phyloP scores from a whole-genome alignment of 1,140 invertebrate species.

The Riptortus pedestris region DNA sequence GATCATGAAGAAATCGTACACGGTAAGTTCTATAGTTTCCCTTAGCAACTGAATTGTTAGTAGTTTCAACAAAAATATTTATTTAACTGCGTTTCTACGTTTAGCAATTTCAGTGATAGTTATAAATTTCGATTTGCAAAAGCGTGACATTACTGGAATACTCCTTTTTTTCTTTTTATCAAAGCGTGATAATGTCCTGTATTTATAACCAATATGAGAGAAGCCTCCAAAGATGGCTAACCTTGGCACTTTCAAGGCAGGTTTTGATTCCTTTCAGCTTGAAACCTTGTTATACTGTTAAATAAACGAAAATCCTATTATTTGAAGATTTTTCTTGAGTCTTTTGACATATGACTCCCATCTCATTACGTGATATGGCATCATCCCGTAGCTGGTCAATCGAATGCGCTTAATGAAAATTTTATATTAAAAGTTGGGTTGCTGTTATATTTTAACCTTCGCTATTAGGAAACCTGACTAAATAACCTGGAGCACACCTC shows the following conservation, averaged over 20 bases:
- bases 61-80: background rate
- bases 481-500: background rate
- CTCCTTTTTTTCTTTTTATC: conserved; percentile 4
- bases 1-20: conserved; percentile 26
- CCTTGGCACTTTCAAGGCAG: conserved; percentile 22
- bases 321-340: background rate
- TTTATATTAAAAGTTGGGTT: background rate
- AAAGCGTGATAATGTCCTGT: conserved; percentile 14
- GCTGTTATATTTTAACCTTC: conserved; percentile 14
- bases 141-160: background rate
- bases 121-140: background rate
- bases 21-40: conserved; percentile 14
- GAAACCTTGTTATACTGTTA: background rate
- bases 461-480: background rate
- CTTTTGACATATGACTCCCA: no score
- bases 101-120: background rate
- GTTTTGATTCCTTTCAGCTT: conserved; percentile 20
- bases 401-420: background rate
- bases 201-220: conserved; percentile 30
- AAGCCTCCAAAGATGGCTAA: conserved; percentile 29
- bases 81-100: background rate
- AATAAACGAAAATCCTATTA: background rate
- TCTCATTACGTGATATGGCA: no score
- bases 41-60: conserved; percentile 4
- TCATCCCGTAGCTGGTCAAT: background rate